A percentile compares a stretch with the other conserved stretches of the same genome.
phyloP scores from a whole-genome alignment of 2,797 vertebrate species.

The Apogon hyalosoma region DNA sequence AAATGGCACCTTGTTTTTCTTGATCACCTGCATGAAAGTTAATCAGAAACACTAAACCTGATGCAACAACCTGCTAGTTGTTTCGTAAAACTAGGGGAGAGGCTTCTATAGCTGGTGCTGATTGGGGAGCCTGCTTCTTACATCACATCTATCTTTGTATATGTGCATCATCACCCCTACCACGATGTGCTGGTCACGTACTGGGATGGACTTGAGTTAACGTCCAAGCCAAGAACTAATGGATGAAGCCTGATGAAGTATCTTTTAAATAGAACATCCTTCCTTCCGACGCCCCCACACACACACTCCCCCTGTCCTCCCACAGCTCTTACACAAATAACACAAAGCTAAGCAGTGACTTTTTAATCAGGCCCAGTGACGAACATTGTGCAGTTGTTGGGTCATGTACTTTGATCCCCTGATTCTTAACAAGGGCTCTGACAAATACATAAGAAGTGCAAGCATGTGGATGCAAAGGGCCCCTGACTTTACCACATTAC shows the following conservation, averaged over 20 bases:
- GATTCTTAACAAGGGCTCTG: constrained; percentile 19
- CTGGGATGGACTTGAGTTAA: constrained; percentile 42
- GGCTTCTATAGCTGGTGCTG: neutral
- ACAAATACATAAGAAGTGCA: constrained; percentile 25
- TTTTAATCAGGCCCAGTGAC: constrained; percentile 57
- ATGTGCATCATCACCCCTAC: constrained; percentile 32
- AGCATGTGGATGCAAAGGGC: constrained; percentile 38
- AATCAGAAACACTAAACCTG: constrained; percentile 29
- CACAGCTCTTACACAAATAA: constrained; percentile 36
- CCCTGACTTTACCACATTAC: neutral
- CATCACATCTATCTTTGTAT: constrained; percentile 49
- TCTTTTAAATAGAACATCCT: constrained; percentile 64
- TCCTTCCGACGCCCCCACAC: constrained; percentile 14
- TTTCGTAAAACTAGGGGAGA: constrained; percentile 17
- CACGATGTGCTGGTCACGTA: constrained; percentile 37
- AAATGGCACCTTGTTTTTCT: neutral
- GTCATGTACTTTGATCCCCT: constrained; percentile 45
- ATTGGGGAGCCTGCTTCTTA: constrained; percentile 24
- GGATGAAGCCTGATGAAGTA: constrained; percentile 39
- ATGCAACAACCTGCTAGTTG: constrained; percentile 37
- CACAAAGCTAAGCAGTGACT: constrained; percentile 50
- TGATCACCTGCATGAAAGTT: neutral
- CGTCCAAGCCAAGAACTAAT: constrained; percentile 49
- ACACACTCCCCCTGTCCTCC: constrained; percentile 12
- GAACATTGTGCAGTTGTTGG: constrained; percentile 32